A percentile compares a stretch with the other conserved stretches of the same genome.
Evolutionary conservation across 2,113 vertebrate species (phyloP).

Genomic region (Tenebrosternarchus preto): DNA sequence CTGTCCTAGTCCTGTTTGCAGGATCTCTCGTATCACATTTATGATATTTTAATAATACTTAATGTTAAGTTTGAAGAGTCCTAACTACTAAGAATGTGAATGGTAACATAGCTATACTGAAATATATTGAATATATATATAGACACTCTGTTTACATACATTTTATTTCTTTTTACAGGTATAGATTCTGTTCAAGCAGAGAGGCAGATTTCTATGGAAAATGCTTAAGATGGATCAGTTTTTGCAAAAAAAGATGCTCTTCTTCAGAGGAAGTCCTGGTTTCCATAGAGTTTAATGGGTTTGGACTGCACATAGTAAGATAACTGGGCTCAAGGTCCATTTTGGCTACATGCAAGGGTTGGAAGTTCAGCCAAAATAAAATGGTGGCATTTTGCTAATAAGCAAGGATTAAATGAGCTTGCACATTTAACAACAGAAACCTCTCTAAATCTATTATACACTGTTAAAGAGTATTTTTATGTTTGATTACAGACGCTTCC

Average conservation of each 20-base stretch:
- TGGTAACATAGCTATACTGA: not conserved
- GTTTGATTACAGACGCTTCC: slow-evolving; percentile 7
- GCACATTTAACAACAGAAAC: slow-evolving; percentile 32
- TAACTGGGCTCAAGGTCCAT: not conserved
- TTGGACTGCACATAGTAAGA: slow-evolving; percentile 5
- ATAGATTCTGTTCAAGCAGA: slow-evolving; percentile 33
- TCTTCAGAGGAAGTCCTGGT: not conserved
- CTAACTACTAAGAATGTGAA: not conserved
- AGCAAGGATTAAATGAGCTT: not conserved
- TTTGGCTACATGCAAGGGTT: slow-evolving; percentile 16
- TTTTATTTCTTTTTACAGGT: slow-evolving; percentile 36
- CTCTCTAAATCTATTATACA: slow-evolving; percentile 27
- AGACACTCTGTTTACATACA: not conserved
- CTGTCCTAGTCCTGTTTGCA: no score
- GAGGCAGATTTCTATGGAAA: slow-evolving; percentile 34
- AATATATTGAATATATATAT: not conserved
- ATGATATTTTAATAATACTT: not conserved
- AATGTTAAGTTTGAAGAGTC: not conserved
- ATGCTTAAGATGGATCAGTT: slow-evolving; percentile 13
- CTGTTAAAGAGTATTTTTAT: slow-evolving; percentile 16
- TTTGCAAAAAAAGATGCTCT: not conserved
- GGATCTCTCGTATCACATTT: not conserved
- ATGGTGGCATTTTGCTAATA: slow-evolving; percentile 19
- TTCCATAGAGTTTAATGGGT: not conserved
- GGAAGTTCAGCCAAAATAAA: not conserved